These are phyloP conservation scores for Muntiacus reevesi DNA, from an alignment of 2,113 vertebrate species.

Conservation along the genomic window DNA sequence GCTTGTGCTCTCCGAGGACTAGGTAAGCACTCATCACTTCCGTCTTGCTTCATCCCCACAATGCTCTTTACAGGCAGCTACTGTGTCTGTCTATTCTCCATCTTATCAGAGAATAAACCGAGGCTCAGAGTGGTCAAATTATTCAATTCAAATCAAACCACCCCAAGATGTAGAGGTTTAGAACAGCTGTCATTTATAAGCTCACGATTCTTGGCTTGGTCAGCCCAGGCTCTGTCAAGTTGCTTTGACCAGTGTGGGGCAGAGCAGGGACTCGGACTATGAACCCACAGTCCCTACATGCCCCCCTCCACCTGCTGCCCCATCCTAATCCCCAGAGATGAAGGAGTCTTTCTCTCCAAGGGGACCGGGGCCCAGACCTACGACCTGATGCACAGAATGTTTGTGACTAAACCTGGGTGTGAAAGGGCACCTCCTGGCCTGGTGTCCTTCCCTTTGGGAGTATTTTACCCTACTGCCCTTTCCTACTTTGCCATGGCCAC, in stretches of 20 bases:
- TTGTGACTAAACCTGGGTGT: no score
- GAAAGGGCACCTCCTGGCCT: background rate
- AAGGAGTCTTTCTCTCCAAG: background rate
- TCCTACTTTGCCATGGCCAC: background rate
- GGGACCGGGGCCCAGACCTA: accelerated
- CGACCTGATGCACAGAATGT: accelerated
- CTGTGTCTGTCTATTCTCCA: background rate
- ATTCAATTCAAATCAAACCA: background rate
- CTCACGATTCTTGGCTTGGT: background rate
- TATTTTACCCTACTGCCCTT: background rate
- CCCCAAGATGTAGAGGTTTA: background rate
- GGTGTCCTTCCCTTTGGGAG: background rate
- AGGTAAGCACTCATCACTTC: accelerated
- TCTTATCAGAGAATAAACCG: background rate
- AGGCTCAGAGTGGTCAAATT: background rate
- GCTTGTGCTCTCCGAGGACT: background rate
- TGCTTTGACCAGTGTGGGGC: background rate
- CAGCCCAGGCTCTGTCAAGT: background rate
- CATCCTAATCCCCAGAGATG: background rate
- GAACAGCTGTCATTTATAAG: background rate
- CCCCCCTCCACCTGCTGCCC: background rate
- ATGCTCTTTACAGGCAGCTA: background rate
- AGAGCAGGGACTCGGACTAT: accelerated
- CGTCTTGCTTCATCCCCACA: accelerated
- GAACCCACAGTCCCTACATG: background rate